Percentiles rank a stretch among this genome's conserved stretches.
Conservation (phyloP, 2,888 invertebrate species). For the Alloplasta piceator region DNA sequence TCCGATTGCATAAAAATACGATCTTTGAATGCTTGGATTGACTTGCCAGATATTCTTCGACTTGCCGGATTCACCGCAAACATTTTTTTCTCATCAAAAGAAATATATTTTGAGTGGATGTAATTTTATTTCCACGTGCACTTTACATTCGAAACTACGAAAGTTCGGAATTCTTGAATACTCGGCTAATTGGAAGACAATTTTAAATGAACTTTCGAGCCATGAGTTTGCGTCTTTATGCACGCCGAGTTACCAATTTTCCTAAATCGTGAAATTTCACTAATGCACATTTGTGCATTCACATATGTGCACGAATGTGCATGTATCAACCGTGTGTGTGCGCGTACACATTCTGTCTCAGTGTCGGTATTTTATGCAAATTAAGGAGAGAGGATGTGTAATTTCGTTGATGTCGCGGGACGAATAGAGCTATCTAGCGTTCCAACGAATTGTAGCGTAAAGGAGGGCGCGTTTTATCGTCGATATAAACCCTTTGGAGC, state of each 20-base stretch:
- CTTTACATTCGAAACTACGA: too few species aligned
- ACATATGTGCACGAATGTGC: neutral
- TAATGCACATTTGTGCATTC: conserved; percentile 4
- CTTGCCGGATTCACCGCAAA: too few species aligned
- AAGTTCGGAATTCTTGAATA: too few species aligned
- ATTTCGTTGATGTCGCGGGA: conserved; percentile 15
- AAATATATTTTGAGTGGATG: too few species aligned
- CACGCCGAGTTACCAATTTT: neutral
- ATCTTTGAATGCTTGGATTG: too few species aligned
- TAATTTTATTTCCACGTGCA: too few species aligned
- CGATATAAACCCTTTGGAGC: conserved; percentile 33
- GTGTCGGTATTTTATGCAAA: neutral
- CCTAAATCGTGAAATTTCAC: neutral
- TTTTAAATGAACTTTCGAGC: too few species aligned
- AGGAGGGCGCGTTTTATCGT: conserved; percentile 23
- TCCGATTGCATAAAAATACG: too few species aligned
- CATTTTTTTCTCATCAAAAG: too few species aligned
- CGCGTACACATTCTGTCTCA: neutral
- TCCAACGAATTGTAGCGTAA: conserved; percentile 40
- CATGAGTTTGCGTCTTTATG: too few species aligned
- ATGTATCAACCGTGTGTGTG: neutral
- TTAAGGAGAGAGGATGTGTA: conserved; percentile 10
- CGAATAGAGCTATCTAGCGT: neutral
- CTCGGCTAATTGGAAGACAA: too few species aligned
- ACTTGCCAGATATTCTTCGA: too few species aligned